These are phyloP conservation scores for Meleagris gallopavo DNA, from an alignment of 2,113 vertebrate genomes.

Conservation along the genomic window DNA sequence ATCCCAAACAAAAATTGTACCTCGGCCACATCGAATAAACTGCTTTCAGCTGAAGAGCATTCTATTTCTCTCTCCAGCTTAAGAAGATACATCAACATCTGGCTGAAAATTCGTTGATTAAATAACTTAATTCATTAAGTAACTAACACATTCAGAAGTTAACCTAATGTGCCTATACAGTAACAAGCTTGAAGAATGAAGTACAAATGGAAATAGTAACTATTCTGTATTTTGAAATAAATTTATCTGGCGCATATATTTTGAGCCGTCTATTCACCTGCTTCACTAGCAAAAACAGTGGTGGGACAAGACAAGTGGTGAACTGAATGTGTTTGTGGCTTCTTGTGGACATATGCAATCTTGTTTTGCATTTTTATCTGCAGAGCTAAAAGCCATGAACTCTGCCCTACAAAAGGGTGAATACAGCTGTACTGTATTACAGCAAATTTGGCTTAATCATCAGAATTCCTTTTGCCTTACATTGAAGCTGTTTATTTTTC, in stretches of 20 bases:
- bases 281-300: background rate
- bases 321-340: accelerated
- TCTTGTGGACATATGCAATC: background rate
- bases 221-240: background rate
- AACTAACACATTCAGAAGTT: background rate
- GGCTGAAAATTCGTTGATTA: background rate
- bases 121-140: too few species aligned
- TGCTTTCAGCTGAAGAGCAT: background rate
- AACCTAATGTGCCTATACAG: background rate
- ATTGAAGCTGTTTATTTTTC: constrained; percentile 28
- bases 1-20: background rate
- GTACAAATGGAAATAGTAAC: background rate
- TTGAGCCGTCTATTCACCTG: background rate
- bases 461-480: constrained; percentile 52
- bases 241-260: background rate
- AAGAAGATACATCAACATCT: background rate
- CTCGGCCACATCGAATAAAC: background rate
- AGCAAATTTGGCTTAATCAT: background rate
- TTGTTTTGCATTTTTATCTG: background rate
- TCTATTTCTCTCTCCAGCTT: background rate
- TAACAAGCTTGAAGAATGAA: background rate
- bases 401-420: constrained; percentile 24
- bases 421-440: constrained; percentile 43
- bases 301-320: background rate
- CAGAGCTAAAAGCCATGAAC: background rate